Conservation (phyloP, 2,113 vertebrate species). For the Corythoichthys haematopterus region DNA sequence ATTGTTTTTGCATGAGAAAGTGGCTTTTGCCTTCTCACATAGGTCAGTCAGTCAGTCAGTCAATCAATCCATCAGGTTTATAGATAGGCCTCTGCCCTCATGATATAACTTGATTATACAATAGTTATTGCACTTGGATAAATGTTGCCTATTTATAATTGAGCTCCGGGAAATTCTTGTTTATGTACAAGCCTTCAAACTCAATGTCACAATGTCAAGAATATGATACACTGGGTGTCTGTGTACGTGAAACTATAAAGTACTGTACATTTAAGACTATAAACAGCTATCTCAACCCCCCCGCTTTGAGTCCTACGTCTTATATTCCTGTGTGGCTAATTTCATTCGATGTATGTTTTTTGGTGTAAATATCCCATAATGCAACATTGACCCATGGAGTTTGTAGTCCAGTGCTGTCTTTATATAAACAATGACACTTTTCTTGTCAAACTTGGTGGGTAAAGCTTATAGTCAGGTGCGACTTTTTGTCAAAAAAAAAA, state of each 20-base stretch:
- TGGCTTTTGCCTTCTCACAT: constrained; percentile 63
- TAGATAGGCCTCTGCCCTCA: constrained; percentile 29
- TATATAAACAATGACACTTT: too few relatives aligned
- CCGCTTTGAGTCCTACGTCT: too few relatives aligned
- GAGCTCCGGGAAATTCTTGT: background rate
- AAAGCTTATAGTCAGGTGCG: too few relatives aligned
- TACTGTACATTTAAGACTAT: too few relatives aligned
- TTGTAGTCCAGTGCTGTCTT: too few relatives aligned
- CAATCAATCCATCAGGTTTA: constrained; percentile 43
- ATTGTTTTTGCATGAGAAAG: constrained; percentile 66
- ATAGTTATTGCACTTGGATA: background rate
- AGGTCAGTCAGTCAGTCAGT: constrained; percentile 57
- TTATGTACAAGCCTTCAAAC: background rate
- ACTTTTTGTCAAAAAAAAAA: too few relatives aligned
- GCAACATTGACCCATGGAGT: too few relatives aligned
- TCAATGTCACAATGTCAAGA: background rate
- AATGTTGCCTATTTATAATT: background rate
- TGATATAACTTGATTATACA: background rate
- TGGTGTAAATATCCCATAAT: too few relatives aligned
- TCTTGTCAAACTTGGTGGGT: too few relatives aligned
- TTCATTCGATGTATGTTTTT: too few relatives aligned
- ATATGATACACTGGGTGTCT: background rate
- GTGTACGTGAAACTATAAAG: background rate
- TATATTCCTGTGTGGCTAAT: too few relatives aligned
- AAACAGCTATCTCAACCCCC: too few relatives aligned